Evolutionary conservation across 1,140 invertebrate species (phyloP), one percentile per base, ranked within the genome.

Genomic region (Pachypeltis micranthus): DNA sequence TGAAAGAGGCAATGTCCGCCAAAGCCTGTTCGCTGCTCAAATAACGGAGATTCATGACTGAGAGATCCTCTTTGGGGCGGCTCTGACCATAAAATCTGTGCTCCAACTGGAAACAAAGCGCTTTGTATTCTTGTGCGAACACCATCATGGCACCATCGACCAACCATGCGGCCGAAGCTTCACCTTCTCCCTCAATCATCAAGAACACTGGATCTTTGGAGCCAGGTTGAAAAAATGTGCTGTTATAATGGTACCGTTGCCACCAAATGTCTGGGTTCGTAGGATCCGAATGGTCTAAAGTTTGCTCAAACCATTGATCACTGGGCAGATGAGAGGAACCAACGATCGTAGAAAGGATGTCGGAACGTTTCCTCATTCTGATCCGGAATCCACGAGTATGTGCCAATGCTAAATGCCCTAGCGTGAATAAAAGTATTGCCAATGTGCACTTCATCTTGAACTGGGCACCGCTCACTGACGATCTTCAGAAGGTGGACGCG

Each of bases 11-110:
- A 55, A 94, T 75, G 76, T 96, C 93, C 14, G 86, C 89, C 28
- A 96, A 74, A 0, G 92, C 93, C 77, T 95, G 91, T 67, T 90
- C 81, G 23, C 90, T 93, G 60, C 79, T 89, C 16, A 96, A 73
- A 70, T 84, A 94, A 24, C 75, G 70, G 51, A 96, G 73, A 74
- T 92, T 94, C 55, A 88, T 84, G 10, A 84, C 79, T 65, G 83
- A 83, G 59, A 87, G 4, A 51, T 51, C 47, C 21, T 51, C 47
- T 14, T 89, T 92, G 2, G 94, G 94, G 70, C 86, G 87, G 75
- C 91, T 95, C 74, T 91, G 83, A 63, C 94, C 94, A 81, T 97
- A 97, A 75, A 82, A 97, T 61, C 93, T 80, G 77, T 98, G 94
- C 73, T 97, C 94, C 26, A 97, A 67, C 74, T 87, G 83, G 44